Base-by-base conservation (phyloP, 2,113 vertebrate genomes). In the Psettodes erumei region DNA sequence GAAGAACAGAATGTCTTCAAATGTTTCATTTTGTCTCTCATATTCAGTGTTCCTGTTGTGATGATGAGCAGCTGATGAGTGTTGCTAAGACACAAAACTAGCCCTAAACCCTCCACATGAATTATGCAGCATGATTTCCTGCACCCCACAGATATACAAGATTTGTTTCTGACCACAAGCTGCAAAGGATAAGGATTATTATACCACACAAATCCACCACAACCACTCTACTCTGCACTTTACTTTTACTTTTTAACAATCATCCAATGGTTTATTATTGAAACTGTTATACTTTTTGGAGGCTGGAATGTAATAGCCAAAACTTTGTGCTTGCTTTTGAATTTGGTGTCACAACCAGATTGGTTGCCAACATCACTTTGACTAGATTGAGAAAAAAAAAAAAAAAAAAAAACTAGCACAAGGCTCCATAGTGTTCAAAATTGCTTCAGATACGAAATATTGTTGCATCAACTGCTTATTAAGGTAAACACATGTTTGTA, bases 81-180 rank as follows among this genome's bases (percentile, higher is more conserved):
- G 65, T 25, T 25, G 23, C 47, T 50, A 50, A 50, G 50, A 27
- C 48, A 23, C 48, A 13, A 25, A 50, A 21, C n/a, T n/a, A 21
- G n/a, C 15, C 11, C 48, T 32, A 13, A 68, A 56, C 51, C n/a
- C 30, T 28, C 16, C 21, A 48, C 2, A 60, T 59, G 19, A 60
- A 71, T 61, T 51, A 61, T 71, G 43, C 45, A 38, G 32, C 25
- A 51, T 12, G 25, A 51, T 51, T 71, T 61, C 42, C 54, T n/a
- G 32, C 8, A 60, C 48, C 40, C 50, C 13, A 50, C 33, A 59
- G 15, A 18, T 19, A 37, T n/a, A 58, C 40, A 37, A 37, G 16
- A 47, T 19, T 27, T 71, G 30, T 59, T 48, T 21, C 3, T 37
- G 42, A 59, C 55, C 42, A 60, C 33, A 30, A 61, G 40, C 0